These are phyloP conservation scores for Taxidea taxus DNA, from an alignment of 2,113 vertebrate species.

Conservation along the genomic window DNA sequence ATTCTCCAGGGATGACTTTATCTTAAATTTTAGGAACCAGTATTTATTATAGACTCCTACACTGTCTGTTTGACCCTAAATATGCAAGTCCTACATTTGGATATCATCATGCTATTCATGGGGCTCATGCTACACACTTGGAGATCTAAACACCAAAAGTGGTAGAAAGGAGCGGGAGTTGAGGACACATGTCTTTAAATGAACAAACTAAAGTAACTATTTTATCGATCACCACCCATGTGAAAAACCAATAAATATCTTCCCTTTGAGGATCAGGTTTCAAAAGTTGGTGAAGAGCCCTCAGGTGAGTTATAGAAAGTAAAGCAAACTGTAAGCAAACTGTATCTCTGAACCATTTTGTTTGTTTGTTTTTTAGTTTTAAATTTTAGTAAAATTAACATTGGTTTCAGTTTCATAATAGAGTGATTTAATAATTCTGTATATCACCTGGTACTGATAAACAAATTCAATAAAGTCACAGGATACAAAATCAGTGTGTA, in stretches of 20 bases:
- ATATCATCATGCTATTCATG: background rate
- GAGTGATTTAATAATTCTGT: background rate
- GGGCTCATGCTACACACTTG: background rate
- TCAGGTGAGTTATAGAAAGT: background rate
- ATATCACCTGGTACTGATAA: background rate
- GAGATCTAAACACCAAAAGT: background rate
- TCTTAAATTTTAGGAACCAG: background rate
- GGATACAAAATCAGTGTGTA: background rate
- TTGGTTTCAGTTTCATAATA: background rate
- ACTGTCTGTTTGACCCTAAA: background rate
- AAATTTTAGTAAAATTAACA: background rate
- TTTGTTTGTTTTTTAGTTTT: background rate
- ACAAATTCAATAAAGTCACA: background rate
- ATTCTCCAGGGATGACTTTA: background rate
- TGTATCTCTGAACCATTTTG: background rate
- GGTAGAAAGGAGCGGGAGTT: background rate
- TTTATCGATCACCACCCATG: background rate
- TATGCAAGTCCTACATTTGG: background rate
- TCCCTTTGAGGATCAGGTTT: background rate
- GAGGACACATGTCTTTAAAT: background rate
- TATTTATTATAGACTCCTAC: background rate
- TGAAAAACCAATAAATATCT: background rate
- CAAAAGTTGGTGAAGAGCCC: background rate
- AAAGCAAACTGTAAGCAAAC: constrained; percentile 15
- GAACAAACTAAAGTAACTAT: background rate